phyloP scores from a whole-genome alignment of 2,888 invertebrate genomes.

The Eupithecia vulgata region DNA sequence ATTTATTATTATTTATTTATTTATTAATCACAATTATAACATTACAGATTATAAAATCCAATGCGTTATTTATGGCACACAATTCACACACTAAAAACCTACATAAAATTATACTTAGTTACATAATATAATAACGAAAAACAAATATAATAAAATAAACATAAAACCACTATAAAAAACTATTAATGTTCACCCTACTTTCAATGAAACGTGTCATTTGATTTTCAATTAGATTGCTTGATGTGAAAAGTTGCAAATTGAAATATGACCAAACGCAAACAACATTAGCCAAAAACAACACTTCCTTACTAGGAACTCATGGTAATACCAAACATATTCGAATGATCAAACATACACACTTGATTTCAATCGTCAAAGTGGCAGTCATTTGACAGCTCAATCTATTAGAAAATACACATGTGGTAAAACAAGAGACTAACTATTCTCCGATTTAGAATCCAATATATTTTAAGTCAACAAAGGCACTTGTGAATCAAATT shows the following conservation, averaged over 20 bases:
- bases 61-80: too few species aligned
- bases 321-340: slow-evolving; percentile 28
- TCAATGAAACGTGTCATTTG: background rate
- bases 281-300: background rate
- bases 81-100: too few species aligned
- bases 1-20: too few species aligned
- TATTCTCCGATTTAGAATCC: too few species aligned
- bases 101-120: too few species aligned
- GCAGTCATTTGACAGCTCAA: slow-evolving; percentile 25
- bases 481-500: too few species aligned
- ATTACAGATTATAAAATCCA: too few species aligned
- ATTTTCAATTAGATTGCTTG: slow-evolving; percentile 5
- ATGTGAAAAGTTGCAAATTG: slow-evolving; percentile 6
- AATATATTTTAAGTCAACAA: too few species aligned
- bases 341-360: slow-evolving; percentile 16
- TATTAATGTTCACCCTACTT: background rate
- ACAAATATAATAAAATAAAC: too few species aligned
- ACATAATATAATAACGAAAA: too few species aligned
- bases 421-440: background rate
- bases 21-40: too few species aligned
- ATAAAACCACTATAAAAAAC: too few species aligned
- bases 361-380: slow-evolving; percentile 25
- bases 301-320: slow-evolving; percentile 28
- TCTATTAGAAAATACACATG: slow-evolving; percentile 13
- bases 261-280: background rate